Evolutionary conservation across 2,888 invertebrate species (phyloP).

Genomic region (Ptilodon capucinus): DNA sequence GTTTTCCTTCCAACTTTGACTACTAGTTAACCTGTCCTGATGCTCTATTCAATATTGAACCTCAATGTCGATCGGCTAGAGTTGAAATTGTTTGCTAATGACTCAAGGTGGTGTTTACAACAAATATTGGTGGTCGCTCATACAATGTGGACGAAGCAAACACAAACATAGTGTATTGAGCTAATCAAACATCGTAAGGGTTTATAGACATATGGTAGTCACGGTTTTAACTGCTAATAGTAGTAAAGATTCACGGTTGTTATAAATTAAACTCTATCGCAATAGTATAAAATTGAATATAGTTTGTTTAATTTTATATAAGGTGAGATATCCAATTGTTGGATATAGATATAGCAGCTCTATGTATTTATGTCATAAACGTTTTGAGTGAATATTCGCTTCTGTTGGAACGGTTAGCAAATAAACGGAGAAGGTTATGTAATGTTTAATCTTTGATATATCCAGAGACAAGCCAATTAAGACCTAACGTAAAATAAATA

Average conservation of each 20-base stretch:
- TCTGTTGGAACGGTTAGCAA: not conserved
- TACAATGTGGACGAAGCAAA: slow-evolving; percentile 43
- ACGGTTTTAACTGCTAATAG: slow-evolving; percentile 31
- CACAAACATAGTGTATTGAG: slow-evolving; percentile 52
- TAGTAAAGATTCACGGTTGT: slow-evolving; percentile 5
- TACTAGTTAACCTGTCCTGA: slow-evolving; percentile 5
- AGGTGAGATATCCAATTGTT: slow-evolving; percentile 4
- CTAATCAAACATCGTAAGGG: slow-evolving; percentile 55
- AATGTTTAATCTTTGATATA: too few relatives aligned
- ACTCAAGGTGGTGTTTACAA: slow-evolving; percentile 29
- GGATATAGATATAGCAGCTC: slow-evolving; percentile 11
- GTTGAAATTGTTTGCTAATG: slow-evolving; percentile 18
- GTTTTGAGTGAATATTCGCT: not conserved
- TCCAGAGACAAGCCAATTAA: too few relatives aligned
- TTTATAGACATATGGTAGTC: slow-evolving; percentile 42
- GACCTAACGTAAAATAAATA: too few relatives aligned
- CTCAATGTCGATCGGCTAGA: not conserved
- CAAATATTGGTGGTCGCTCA: slow-evolving; percentile 41
- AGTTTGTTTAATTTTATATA: slow-evolving; percentile 2
- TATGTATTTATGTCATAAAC: slow-evolving; percentile 21
- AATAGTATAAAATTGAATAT: not conserved
- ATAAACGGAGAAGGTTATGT: not conserved
- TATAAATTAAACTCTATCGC: slow-evolving; percentile 13
- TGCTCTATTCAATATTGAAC: slow-evolving; percentile 9
- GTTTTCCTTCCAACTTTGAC: slow-evolving; percentile 10